Base-by-base conservation (phyloP, 2,113 vertebrate species). In the Saguinus midas region DNA sequence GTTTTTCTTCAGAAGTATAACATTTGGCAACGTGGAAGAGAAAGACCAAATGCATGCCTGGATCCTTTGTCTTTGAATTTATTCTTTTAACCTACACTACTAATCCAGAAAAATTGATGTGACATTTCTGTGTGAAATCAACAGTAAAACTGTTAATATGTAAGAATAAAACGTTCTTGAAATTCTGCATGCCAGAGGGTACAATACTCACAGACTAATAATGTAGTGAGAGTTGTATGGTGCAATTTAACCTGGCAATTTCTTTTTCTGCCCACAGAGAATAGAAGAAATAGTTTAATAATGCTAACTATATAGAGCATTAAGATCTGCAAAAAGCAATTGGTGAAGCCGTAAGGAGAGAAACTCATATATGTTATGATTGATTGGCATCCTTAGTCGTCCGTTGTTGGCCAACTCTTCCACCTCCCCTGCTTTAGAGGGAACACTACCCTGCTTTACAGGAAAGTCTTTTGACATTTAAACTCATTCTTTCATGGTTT, bases 121-220 rank as follows among this genome's bases (percentile, higher is more conserved):
- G 79, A 14, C 8, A 2, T 45, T 55, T 93, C 87, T 87, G 32
- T 89, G 83, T 6, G 23, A 93, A 95, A 92, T 90, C 95, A 58
- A 87, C 96, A 95, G 50, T 87, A 64, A 96, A 81, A 66, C 4
- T 81, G 58, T 84, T 96, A 81, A 94, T 85, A 64, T 32, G 32
- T n/a, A 75, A 48, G 92, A 86, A 76, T 57, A 25, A 90, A 96
- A 79, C 6, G 5, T 66, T 87, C 83, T 35, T 61, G 40, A 89
- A 75, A 45, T 68, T 81, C 86, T 78, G 58, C 58, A 64, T 87
- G 92, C 95, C 87, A 58, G 80, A 61, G 73, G 64, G 64, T n/a
- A 13, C 7, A 66, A 48, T 72, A 70, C 13, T 12, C n/a, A n/a
- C 12, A 37, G 37, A 61, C 76, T 68, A 29, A 81, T 61, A 58